Conservation (phyloP, 2,113 vertebrate species). For the Uria lomvia region DNA sequence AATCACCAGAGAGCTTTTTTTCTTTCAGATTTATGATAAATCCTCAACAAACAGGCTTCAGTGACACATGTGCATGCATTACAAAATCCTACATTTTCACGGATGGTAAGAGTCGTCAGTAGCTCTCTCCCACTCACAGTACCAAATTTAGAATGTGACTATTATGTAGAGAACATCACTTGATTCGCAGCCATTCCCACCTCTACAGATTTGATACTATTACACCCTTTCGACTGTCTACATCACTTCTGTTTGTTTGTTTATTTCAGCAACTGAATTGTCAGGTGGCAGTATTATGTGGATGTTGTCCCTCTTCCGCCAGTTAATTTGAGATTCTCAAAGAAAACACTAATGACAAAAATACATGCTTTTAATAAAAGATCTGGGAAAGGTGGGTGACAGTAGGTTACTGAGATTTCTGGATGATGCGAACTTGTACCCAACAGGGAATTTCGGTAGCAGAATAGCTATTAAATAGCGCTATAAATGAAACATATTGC, state of each 20-base stretch:
- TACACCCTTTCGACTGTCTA: neutral
- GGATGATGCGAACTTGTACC: neutral
- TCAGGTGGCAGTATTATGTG: neutral
- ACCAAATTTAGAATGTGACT: neutral
- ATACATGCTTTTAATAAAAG: neutral
- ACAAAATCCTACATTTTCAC: neutral
- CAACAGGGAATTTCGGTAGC: neutral
- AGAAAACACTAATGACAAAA: neutral
- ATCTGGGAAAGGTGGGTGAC: neutral
- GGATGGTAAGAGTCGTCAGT: neutral
- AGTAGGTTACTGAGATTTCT: neutral
- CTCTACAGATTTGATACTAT: neutral
- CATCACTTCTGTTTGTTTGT: neutral
- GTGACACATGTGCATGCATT: neutral
- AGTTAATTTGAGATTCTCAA: neutral
- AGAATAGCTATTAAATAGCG: neutral
- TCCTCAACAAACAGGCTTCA: neutral
- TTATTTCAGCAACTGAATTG: neutral
- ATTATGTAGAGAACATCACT: neutral
- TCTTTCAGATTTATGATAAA: neutral
- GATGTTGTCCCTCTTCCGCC: neutral
- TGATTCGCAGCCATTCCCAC: neutral
- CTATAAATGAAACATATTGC: neutral
- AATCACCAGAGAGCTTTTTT: neutral
- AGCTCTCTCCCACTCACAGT: constrained; percentile 8